Evolutionary conservation across 2,797 vertebrate species (phyloP).

Genomic region (Thalassophryne amazonica): DNA sequence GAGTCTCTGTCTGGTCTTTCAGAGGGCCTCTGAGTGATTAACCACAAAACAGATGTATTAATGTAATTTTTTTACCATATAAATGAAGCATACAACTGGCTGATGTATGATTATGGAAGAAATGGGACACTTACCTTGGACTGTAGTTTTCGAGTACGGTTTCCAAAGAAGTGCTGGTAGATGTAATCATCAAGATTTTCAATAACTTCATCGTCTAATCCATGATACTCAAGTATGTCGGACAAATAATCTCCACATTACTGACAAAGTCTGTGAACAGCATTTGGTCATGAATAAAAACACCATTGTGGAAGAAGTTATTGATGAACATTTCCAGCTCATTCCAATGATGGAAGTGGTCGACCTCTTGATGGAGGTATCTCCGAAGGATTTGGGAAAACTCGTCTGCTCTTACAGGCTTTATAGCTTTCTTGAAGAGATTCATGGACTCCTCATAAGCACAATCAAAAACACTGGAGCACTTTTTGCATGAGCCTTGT

Average conservation of each 20-base stretch:
- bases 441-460: constrained; percentile 86
- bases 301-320: constrained; percentile 88
- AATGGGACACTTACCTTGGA: constrained; percentile 81
- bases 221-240: constrained; percentile 85
- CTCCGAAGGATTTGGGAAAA: constrained; percentile 87
- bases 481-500: constrained; percentile 73
- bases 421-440: constrained; percentile 84
- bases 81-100: constrained; percentile 29
- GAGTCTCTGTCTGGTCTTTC: constrained; percentile 78
- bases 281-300: constrained; percentile 96
- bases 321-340: constrained; percentile 88
- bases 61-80: constrained; percentile 17
- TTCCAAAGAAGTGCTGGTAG: constrained; percentile 90
- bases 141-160: constrained; percentile 77
- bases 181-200: constrained; percentile 88
- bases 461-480: constrained; percentile 84
- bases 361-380: constrained; percentile 88
- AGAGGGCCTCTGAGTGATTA: constrained; percentile 83
- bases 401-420: constrained; percentile 88
- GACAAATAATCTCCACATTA: constrained; percentile 88
- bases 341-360: constrained; percentile 91
- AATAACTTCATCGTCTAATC: constrained; percentile 77
- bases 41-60: constrained; percentile 39
- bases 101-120: not conserved
- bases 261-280: constrained; percentile 94